phyloP scores from a whole-genome alignment of 1,140 invertebrate species.

The Sinonovacula constricta region DNA sequence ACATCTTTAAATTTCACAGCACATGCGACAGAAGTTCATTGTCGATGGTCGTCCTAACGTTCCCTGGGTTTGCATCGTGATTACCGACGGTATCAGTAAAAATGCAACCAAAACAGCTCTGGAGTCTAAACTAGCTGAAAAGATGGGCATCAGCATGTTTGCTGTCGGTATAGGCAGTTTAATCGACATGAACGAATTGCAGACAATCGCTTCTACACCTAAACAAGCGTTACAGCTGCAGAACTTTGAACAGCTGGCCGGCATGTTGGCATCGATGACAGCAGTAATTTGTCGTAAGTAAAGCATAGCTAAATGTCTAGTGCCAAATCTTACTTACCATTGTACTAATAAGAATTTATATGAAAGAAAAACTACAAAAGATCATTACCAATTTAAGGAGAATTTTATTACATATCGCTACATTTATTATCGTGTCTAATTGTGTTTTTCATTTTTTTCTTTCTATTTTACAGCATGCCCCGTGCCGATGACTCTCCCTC shows the following conservation, averaged over 20 bases:
- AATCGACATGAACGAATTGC: constrained; percentile 34
- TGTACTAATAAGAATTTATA: too few relatives aligned
- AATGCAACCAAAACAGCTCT: neutral
- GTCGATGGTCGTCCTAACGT: constrained; percentile 31
- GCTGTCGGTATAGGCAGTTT: constrained; percentile 51
- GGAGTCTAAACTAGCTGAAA: constrained; percentile 31
- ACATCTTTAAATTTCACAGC: too few relatives aligned
- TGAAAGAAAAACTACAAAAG: too few relatives aligned
- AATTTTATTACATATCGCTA: too few relatives aligned
- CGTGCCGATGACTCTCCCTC: neutral
- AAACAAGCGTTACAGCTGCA: constrained; percentile 23
- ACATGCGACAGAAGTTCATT: constrained; percentile 29
- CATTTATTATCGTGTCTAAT: too few relatives aligned
- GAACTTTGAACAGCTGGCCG: constrained; percentile 16
- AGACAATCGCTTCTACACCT: constrained; percentile 45
- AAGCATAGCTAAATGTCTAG: too few relatives aligned
- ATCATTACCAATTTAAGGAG: too few relatives aligned
- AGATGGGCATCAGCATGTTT: constrained; percentile 44
- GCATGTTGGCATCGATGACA: constrained; percentile 22
- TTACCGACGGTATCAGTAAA: constrained; percentile 55
- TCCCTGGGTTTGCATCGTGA: constrained; percentile 46
- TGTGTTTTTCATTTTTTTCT: neutral
- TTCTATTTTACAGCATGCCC: constrained; percentile 41
- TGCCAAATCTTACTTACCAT: too few relatives aligned
- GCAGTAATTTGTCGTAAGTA: constrained; percentile 30